A percentile compares a stretch with the other conserved stretches of the same genome.
phyloP scores from a whole-genome alignment of 2,113 vertebrate species.

The Pelecanoides urinatrix region DNA sequence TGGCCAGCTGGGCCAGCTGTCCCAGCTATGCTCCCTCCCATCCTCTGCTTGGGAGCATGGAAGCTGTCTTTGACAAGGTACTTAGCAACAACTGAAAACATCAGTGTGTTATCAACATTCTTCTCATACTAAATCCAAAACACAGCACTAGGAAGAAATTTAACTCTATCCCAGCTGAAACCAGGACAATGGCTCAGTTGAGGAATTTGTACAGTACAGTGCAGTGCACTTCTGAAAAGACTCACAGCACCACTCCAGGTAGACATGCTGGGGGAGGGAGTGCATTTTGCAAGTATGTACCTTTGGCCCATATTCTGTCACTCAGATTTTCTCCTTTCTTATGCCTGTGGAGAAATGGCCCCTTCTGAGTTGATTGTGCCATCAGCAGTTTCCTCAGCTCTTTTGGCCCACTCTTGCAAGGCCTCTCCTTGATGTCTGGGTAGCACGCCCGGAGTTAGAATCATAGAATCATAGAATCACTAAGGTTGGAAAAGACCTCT shows the following conservation, averaged over 20 bases:
- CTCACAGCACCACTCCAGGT: neutral
- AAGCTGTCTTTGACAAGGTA: too few species aligned
- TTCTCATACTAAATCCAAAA: too few species aligned
- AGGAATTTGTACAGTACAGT: fast-evolving
- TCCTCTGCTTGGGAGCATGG: too few species aligned
- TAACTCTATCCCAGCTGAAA: too few species aligned
- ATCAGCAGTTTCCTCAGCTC: neutral
- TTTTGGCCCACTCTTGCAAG: neutral
- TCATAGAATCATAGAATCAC: too few species aligned
- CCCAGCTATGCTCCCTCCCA: too few species aligned
- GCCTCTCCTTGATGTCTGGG: neutral
- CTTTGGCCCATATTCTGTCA: neutral
- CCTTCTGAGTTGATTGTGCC: neutral
- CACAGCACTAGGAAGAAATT: too few species aligned
- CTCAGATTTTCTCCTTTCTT: neutral
- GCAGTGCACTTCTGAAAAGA: fast-evolving
- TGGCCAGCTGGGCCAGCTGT: too few species aligned
- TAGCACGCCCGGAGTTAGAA: fast-evolving
- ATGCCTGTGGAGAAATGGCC: neutral
- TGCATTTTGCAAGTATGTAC: neutral
- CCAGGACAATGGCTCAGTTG: too few species aligned
- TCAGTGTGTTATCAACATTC: too few species aligned
- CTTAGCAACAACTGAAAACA: too few species aligned
- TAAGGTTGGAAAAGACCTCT: too few species aligned
- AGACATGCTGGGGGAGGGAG: neutral